These are phyloP conservation scores for Drosophila ercepeae DNA, from an alignment of 1,140 invertebrate species.

Conservation along the genomic window DNA sequence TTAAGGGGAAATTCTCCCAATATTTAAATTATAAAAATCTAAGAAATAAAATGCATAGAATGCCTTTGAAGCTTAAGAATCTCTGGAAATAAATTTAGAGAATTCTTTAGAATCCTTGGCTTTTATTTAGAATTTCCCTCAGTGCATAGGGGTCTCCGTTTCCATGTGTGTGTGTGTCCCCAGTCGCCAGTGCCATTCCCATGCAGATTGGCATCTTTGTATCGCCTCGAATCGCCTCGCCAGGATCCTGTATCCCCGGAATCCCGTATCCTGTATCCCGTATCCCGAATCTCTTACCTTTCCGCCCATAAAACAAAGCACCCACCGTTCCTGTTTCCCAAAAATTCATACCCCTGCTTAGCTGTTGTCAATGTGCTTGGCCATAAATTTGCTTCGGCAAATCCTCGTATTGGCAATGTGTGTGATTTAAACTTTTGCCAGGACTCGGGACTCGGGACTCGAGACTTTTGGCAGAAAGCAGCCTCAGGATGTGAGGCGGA, in stretches of 20 bases:
- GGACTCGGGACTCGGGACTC: background rate
- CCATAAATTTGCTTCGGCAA: slow-evolving; percentile 79
- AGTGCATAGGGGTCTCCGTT: slow-evolving; percentile 20
- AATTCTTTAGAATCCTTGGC: no score
- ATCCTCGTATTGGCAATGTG: slow-evolving; percentile 79
- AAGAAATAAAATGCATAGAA: no score
- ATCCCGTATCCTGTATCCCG: slow-evolving; percentile 20
- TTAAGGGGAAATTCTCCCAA: background rate
- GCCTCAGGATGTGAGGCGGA: background rate
- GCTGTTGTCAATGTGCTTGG: slow-evolving; percentile 76
- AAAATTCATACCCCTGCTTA: slow-evolving; percentile 57
- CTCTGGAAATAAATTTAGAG: no score
- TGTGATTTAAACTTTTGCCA: slow-evolving; percentile 81
- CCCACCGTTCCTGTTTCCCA: slow-evolving; percentile 34
- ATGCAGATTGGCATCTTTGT: slow-evolving; percentile 77
- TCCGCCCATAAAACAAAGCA: slow-evolving; percentile 30
- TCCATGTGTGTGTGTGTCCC: background rate
- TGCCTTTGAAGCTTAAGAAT: no score
- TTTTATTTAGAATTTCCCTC: background rate
- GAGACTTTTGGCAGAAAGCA: no score
- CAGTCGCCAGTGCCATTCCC: slow-evolving; percentile 11
- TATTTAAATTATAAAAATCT: no score
- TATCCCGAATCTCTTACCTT: slow-evolving; percentile 28
- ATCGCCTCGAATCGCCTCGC: slow-evolving; percentile 45
- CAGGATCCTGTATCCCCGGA: slow-evolving; percentile 21